A percentile compares a stretch with the other conserved stretches of the same genome.
These are phyloP conservation scores for Stratiomys singularior DNA, from an alignment of 2,888 invertebrate genomes.

Conservation along the genomic window DNA sequence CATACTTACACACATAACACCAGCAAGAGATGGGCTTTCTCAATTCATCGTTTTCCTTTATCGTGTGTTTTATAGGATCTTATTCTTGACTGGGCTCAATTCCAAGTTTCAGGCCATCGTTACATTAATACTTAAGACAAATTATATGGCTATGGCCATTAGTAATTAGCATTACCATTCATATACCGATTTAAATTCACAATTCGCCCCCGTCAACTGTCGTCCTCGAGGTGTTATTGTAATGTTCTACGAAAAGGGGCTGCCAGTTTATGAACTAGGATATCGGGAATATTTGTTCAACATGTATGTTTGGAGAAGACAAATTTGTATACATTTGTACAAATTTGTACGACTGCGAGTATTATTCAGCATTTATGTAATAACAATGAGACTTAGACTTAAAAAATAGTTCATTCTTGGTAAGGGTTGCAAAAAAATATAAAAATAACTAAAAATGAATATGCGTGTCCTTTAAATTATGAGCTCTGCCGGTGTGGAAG, in stretches of 20 bases:
- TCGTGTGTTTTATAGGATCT: not conserved
- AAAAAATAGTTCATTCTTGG: too few relatives aligned
- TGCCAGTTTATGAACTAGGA: not conserved
- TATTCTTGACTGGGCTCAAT: not conserved
- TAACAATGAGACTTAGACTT: too few relatives aligned
- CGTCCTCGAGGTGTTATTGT: slow-evolving; percentile 3
- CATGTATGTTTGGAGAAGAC: too few relatives aligned
- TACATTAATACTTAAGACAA: slow-evolving; percentile 51
- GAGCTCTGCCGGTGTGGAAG: too few relatives aligned
- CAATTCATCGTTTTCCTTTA: not conserved
- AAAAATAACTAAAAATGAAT: too few relatives aligned
- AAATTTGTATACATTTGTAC: too few relatives aligned
- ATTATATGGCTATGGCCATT: slow-evolving; percentile 54
- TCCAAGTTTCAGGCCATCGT: slow-evolving; percentile 28
- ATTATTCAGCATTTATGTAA: too few relatives aligned
- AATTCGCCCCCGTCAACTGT: slow-evolving; percentile 48
- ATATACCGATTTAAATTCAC: slow-evolving; percentile 55
- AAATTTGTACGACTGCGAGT: too few relatives aligned
- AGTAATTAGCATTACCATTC: slow-evolving; percentile 57
- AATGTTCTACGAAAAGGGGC: not conserved
- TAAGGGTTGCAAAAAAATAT: too few relatives aligned
- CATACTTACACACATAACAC: not conserved
- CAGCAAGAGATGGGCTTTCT: not conserved
- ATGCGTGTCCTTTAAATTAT: too few relatives aligned
- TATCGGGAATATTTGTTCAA: too few relatives aligned